Evolutionary conservation across 2,888 invertebrate genomes (phyloP).

Genomic region (Acrobasis consociella): DNA sequence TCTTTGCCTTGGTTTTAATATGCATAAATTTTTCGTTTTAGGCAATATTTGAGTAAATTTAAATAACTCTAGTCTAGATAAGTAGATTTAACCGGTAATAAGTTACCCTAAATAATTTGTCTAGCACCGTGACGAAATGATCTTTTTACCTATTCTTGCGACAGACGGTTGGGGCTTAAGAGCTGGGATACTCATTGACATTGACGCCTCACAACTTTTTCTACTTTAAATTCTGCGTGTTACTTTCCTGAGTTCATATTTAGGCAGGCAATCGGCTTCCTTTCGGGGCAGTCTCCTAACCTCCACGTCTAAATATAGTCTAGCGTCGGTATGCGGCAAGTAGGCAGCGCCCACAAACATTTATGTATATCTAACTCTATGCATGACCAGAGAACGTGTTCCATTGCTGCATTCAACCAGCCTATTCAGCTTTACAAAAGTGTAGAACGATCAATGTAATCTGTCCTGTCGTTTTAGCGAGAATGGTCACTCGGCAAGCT

Average conservation of each 20-base stretch:
- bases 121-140: no score
- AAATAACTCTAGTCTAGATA: no score
- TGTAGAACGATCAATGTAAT: conserved; percentile 22
- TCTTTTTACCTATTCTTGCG: no score
- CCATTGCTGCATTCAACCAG: conserved; percentile 27
- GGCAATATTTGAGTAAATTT: no score
- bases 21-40: no score
- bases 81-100: no score
- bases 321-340: conserved; percentile 55
- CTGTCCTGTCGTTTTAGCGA: conserved; percentile 14
- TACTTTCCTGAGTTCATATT: conserved; percentile 39
- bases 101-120: no score
- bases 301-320: conserved; percentile 62
- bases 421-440: neutral
- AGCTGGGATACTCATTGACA: no score
- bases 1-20: no score
- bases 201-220: no score
- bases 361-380: conserved; percentile 2
- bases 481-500: conserved; percentile 30
- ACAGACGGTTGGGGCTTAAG: no score
- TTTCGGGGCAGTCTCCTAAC: conserved; percentile 52
- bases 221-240: conserved; percentile 30
- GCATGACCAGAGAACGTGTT: conserved; percentile 15
- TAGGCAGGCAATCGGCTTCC: conserved; percentile 43
- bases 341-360: conserved; percentile 31